Evolutionary conservation across 2,797 vertebrate genomes (phyloP).

Genomic region (Acanthis flammea): DNA sequence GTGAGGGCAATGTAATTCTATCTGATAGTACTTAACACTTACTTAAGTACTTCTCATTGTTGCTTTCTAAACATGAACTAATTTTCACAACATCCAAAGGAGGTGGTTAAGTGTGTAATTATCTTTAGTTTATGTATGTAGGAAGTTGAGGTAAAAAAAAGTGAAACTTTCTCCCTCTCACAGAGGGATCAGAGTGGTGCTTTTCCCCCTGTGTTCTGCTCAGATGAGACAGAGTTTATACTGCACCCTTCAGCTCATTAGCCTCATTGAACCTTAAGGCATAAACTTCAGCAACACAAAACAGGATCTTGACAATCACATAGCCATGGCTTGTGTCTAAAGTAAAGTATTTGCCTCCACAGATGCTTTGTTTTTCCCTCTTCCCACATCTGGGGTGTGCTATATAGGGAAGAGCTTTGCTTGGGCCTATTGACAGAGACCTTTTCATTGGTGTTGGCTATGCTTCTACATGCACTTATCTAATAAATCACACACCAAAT

Average conservation of each 20-base stretch:
- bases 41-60: neutral
- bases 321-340: neutral
- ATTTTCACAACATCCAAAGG: conserved; percentile 2
- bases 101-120: neutral
- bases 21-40: neutral
- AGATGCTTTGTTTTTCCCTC: neutral
- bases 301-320: neutral
- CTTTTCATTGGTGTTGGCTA: neutral
- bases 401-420: neutral
- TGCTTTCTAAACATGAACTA: conserved; percentile 22
- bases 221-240: neutral
- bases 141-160: neutral
- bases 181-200: neutral
- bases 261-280: neutral
- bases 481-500: neutral
- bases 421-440: neutral
- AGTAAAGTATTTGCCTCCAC: neutral
- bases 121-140: neutral
- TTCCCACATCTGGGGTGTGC: neutral
- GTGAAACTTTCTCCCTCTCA: neutral
- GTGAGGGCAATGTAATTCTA: neutral
- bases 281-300: neutral
- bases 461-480: neutral
- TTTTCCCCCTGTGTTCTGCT: neutral
- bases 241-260: neutral